Base-by-base conservation (phyloP, 2,113 vertebrate species). In the Leiothrix lutea region DNA sequence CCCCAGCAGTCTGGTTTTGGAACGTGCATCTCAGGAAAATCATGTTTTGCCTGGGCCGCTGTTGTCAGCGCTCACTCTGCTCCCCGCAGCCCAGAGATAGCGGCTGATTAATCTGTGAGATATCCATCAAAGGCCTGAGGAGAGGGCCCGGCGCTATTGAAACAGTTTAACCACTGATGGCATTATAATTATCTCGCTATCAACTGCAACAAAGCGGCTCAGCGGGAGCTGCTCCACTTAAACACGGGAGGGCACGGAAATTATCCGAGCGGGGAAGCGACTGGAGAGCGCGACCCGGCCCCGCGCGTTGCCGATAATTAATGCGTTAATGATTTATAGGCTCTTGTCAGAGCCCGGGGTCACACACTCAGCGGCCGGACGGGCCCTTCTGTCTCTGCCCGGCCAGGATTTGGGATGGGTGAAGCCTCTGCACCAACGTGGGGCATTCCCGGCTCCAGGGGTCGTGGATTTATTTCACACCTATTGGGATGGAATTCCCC, bases 91-190 rank as follows among this genome's bases (percentile, higher is more conserved):
- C 53, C 11, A 36, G 86, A 88, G 90, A 50, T 7, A 58, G 73
- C 80, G 11, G 56, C 92, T 74, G 94, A 91, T 94, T 78, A 73
- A 84, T 54, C 48, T 23, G 65, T 44, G 19, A 69, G 80, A 64
- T n/a, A 89, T 50, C 35, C 93, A 95, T 94, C 95, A 88, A 51
- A 80, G 82, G 60, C 91, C 85, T 6, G 79, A 84, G 62, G 82
- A 93, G 84, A 26, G 72, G 65, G 69, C 80, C 79, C 5, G 86
- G 25, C 75, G 95, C 95, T 83, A n/a, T 19, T 70, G 94, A 79
- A 95, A 90, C 93, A 61, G 75, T 95, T 97, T 95, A 95, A 80
- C 35, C 75, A 14, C 94, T 80, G 94, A 96, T 95, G 92, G 93
- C 90, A 80, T 74, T 86, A 14, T 96, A 95, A 96, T 96, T 96